phyloP scores from a whole-genome alignment of 2,888 invertebrate species.

The Ophion ventricosus region DNA sequence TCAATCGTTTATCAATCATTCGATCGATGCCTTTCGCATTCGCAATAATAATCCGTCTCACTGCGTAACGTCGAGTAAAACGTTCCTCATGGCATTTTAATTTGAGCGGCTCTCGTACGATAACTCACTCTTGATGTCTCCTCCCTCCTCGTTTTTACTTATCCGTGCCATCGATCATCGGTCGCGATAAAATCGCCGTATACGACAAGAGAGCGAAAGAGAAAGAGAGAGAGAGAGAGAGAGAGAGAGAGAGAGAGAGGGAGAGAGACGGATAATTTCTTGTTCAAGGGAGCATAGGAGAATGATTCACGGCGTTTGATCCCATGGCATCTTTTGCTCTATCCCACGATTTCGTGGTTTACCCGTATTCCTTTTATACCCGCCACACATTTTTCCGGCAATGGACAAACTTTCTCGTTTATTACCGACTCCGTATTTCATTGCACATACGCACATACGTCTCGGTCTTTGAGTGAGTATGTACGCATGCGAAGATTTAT shows the following conservation, averaged over 20 bases:
- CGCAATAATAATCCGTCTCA: background rate
- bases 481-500: background rate
- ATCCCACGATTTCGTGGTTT: constrained; percentile 56
- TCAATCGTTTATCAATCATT: background rate
- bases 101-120: constrained; percentile 7
- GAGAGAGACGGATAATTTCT: constrained; percentile 27
- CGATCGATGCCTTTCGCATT: background rate
- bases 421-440: constrained; percentile 30
- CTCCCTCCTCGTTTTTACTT: constrained; percentile 28
- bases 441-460: background rate
- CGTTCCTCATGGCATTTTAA: constrained; percentile 28
- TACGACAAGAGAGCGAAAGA: background rate
- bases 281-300: background rate
- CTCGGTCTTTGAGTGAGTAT: background rate
- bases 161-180: constrained; percentile 47
- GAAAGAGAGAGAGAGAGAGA: background rate
- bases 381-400: background rate
- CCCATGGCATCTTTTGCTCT: constrained; percentile 24
- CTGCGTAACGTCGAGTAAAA: background rate
- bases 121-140: constrained; percentile 11
- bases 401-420: constrained; percentile 6
- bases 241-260: background rate
- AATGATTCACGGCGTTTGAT: constrained; percentile 55
- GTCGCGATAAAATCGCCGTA: constrained; percentile 47
- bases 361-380: constrained; percentile 17